phyloP scores from a whole-genome alignment of 2,797 vertebrate species.

The Morelia viridis region DNA sequence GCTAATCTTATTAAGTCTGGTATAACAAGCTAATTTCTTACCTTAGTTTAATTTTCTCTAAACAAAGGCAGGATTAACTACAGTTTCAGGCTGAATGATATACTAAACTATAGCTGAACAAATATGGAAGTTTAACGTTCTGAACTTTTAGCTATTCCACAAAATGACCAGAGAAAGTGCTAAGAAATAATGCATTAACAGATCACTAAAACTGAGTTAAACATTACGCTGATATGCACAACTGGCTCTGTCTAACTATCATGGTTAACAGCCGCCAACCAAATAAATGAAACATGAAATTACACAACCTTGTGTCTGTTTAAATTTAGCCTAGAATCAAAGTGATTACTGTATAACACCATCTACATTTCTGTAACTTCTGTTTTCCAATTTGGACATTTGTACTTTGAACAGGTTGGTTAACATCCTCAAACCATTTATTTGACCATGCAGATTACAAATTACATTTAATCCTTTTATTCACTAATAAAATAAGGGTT shows the following conservation, averaged over 20 bases:
- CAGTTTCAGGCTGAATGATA: neutral
- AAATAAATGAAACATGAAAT: neutral
- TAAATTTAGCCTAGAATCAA: neutral
- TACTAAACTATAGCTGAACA: neutral
- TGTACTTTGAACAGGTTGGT: neutral
- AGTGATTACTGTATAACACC: neutral
- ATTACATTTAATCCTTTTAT: neutral
- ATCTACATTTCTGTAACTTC: neutral
- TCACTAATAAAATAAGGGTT: neutral
- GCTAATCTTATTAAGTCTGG: neutral
- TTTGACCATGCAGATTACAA: neutral
- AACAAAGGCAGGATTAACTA: neutral
- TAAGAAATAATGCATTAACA: neutral
- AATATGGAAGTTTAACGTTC: neutral
- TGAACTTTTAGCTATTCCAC: neutral
- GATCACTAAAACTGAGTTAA: neutral
- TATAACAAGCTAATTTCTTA: neutral
- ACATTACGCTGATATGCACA: neutral
- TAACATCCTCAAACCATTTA: neutral
- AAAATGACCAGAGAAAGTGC: neutral
- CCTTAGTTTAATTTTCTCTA: neutral
- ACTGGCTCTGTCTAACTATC: neutral
- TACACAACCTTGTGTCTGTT: neutral
- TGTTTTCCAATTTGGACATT: neutral
- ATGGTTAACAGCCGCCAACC: neutral